Base-by-base conservation (phyloP, 2,113 vertebrate species). In the Prietella phreatophila region DNA sequence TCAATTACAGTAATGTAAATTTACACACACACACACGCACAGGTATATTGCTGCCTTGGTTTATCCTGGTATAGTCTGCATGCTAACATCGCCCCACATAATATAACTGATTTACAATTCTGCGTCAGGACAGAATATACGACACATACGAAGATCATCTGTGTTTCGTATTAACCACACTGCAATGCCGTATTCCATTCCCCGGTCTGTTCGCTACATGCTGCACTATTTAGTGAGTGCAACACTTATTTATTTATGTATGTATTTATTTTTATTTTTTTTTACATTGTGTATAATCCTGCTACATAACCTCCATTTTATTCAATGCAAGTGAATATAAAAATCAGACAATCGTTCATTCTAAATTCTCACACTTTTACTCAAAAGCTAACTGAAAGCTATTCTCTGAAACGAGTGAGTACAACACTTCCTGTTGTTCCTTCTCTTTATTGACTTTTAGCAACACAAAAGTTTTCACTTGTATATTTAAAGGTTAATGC, bases 1-100 rank as follows among this genome's bases (percentile, higher is more conserved):
- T 79, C 90, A 86, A 91, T 88, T 89, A 80, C 80, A 89, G 39
- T 63, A 27, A 47, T 53, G 13, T n/a, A 53, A 53, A 79, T 55
- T 55, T 14, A 33, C 33, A 39, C 69, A 71, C 84, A 76, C 78
- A 87, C 65, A 61, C 36, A 60, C 61, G 27, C 55, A 55, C 89
- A 73, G 47, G 39, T 56, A 83, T 83, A 81, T 60, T 56, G 56
- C 55, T 84, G 84, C 33, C 71, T 87, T 89, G 27, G 65, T 63
- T 84, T 55, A 83, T 76, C 69, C 60, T 76, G 55, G 56, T 55
- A 27, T 20, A 79, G 30, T 30, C 36, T 78, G 58, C 82, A 63
- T 76, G 42, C 14, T 75, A 39, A 53, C 55, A 39, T 61, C 55
- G 65, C 27, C n/a, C 33, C 36, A 60, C 71, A 84, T 84, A 75